These are phyloP conservation scores for Mactra quadrangularis DNA, from an alignment of 1,140 invertebrate genomes.

Conservation along the genomic window DNA sequence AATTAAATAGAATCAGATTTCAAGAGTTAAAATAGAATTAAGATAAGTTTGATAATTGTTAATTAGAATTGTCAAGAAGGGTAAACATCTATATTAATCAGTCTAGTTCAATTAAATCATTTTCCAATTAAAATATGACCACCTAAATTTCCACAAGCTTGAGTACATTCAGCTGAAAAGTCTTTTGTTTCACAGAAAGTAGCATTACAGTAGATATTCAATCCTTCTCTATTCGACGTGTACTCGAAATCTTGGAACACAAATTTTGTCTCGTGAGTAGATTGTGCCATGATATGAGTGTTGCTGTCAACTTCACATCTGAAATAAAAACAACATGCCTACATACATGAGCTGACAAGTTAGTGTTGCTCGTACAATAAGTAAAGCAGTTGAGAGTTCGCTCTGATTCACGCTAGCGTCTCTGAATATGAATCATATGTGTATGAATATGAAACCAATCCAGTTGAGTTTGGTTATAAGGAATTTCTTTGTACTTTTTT, in stretches of 20 bases:
- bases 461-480: neutral
- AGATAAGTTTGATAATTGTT: too few species aligned
- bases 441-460: neutral
- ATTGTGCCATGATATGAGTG: slow-evolving; percentile 44
- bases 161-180: neutral
- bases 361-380: neutral
- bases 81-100: too few species aligned
- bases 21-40: too few species aligned
- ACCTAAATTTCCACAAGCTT: neutral
- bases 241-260: slow-evolving; percentile 42
- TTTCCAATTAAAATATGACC: too few species aligned
- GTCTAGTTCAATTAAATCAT: too few species aligned
- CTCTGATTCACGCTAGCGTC: neutral
- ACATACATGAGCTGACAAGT: neutral
- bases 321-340: neutral
- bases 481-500: too few species aligned
- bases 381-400: neutral
- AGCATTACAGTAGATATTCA: slow-evolving; percentile 27
- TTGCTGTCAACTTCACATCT: slow-evolving; percentile 39
- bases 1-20: too few species aligned
- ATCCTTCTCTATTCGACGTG: slow-evolving; percentile 1
- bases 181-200: slow-evolving; percentile 20
- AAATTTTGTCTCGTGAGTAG: slow-evolving; percentile 42
- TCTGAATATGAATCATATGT: neutral
- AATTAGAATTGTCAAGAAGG: too few species aligned